phyloP scores from a whole-genome alignment of 2,888 invertebrate species.

The Nineta flava region DNA sequence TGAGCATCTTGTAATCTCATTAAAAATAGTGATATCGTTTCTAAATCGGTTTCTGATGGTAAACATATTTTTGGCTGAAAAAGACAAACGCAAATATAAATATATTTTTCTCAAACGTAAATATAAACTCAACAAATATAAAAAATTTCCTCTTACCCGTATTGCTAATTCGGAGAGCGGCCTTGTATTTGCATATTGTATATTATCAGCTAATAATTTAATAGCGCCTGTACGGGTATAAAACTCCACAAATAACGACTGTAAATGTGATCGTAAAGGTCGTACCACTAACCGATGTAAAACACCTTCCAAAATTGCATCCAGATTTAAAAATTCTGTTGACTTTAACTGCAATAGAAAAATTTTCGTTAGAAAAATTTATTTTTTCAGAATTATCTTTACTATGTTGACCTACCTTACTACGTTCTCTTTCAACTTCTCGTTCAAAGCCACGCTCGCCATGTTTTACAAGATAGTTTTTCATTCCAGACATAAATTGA shows the following conservation, averaged over 20 bases:
- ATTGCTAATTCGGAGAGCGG: constrained; percentile 53
- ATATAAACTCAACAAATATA: neutral
- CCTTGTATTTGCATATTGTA: constrained; percentile 49
- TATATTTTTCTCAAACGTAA: neutral
- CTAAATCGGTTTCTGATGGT: constrained; percentile 58
- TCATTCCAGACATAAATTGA: constrained; percentile 97
- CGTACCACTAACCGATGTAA: constrained; percentile 83
- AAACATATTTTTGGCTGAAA: constrained; percentile 53
- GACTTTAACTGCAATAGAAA: constrained; percentile 45
- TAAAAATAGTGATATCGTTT: constrained; percentile 62
- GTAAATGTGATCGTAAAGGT: constrained; percentile 70
- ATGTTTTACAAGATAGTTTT: constrained; percentile 91
- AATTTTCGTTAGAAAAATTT: neutral
- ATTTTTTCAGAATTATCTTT: neutral
- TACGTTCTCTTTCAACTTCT: constrained; percentile 73
- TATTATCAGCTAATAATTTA: constrained; percentile 52
- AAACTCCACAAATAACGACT: constrained; percentile 73
- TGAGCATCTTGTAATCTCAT: constrained; percentile 78
- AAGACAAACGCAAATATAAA: neutral
- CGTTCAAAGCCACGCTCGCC: constrained; percentile 87
- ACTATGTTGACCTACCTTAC: constrained; percentile 37
- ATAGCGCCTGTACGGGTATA: constrained; percentile 63
- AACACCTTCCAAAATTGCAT: constrained; percentile 87
- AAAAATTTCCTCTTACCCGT: constrained; percentile 30
- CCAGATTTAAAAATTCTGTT: constrained; percentile 88